These are phyloP conservation scores for Carabus problematicus DNA, from an alignment of 2,888 invertebrate species.

Conservation along the genomic window DNA sequence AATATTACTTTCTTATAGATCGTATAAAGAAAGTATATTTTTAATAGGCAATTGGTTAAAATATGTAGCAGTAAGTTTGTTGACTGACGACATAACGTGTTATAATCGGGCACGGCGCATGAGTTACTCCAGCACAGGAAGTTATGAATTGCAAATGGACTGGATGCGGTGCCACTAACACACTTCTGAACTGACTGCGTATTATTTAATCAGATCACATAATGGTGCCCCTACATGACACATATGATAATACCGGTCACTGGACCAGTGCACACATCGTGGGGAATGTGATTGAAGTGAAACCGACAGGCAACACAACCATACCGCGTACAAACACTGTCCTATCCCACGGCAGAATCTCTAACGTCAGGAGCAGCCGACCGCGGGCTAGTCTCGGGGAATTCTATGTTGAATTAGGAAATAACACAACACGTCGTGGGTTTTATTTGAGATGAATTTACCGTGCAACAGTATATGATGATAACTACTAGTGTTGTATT, in stretches of 20 bases:
- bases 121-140: neutral
- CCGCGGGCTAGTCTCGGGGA: no score
- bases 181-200: conserved; percentile 11
- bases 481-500: no score
- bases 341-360: no score
- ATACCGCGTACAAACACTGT: neutral
- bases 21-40: neutral
- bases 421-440: no score
- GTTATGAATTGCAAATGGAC: conserved; percentile 10
- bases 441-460: no score
- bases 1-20: neutral
- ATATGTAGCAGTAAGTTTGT: neutral
- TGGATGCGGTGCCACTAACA: conserved; percentile 21
- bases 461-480: no score
- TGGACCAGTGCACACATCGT: neutral
- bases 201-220: conserved; percentile 21
- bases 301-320: neutral
- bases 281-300: neutral
- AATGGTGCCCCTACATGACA: neutral
- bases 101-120: neutral
- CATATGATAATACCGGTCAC: conserved; percentile 1
- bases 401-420: no score
- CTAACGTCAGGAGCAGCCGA: no score
- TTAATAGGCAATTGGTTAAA: no score
- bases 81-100: conserved; percentile 6